Conservation (phyloP, 2,888 invertebrate genomes). For the Microctonus aethiopoides region DNA sequence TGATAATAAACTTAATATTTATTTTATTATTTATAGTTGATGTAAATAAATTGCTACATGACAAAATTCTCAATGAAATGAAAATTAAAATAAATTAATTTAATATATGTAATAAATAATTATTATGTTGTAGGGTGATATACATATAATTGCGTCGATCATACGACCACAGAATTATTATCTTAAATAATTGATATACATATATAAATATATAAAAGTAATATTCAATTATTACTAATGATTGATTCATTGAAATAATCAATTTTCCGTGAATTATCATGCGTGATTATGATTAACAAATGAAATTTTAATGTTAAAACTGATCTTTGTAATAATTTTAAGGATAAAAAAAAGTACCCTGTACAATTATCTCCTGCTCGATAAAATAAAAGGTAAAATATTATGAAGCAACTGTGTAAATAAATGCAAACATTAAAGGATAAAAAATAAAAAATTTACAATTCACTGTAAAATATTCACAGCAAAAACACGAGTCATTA, state of each 20-base stretch:
- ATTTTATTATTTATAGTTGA: constrained; percentile 24
- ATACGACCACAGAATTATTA: background rate
- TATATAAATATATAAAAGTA: background rate
- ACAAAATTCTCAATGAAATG: background rate
- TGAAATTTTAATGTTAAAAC: background rate
- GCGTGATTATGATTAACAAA: background rate
- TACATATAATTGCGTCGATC: background rate
- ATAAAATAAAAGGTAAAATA: background rate
- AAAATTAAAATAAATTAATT: background rate
- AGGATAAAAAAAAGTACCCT: no score
- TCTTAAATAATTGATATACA: background rate
- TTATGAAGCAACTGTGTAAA: constrained; percentile 19
- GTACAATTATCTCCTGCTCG: background rate
- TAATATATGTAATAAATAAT: background rate
- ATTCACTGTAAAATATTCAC: constrained; percentile 50
- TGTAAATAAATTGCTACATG: constrained; percentile 38
- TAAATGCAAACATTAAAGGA: constrained; percentile 17
- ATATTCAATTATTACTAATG: background rate
- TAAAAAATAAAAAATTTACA: background rate
- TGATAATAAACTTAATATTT: constrained; percentile 32
- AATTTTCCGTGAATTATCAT: background rate
- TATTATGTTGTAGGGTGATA: constrained; percentile 10
- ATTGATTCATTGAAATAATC: background rate
- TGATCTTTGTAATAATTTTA: background rate
- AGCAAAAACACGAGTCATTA: constrained; percentile 43